A percentile compares a stretch with the other conserved stretches of the same genome.
These are phyloP conservation scores for Microtus pennsylvanicus DNA, from an alignment of 2,113 vertebrate genomes.

Conservation along the genomic window DNA sequence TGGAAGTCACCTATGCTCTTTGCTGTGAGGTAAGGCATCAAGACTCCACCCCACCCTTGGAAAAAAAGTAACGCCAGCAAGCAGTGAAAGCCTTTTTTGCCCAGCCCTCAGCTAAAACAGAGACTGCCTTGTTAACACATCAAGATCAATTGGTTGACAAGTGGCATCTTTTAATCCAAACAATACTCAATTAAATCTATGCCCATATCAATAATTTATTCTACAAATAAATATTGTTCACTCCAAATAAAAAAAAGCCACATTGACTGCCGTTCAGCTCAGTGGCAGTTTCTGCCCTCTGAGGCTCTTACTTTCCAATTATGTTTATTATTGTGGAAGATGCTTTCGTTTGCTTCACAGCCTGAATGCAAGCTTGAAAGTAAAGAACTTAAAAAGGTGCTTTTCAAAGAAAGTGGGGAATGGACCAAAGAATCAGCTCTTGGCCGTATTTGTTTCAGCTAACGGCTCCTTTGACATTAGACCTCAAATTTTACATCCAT, in stretches of 20 bases:
- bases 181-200: not conserved
- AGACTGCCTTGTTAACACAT: not conserved
- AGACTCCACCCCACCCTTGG: not conserved
- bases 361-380: not conserved
- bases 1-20: not conserved
- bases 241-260: not conserved
- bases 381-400: not conserved
- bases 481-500: not conserved
- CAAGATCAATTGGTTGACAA: not conserved
- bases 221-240: not conserved
- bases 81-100: not conserved
- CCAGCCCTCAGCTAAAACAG: not conserved
- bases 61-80: not conserved
- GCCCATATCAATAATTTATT: not conserved
- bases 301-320: not conserved
- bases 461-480: not conserved
- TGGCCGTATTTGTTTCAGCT: not conserved
- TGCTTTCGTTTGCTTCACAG: not conserved
- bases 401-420: not conserved
- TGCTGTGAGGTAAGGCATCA: not conserved
- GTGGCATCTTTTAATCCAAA: conserved; percentile 49
- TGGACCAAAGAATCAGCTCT: not conserved
- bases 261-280: not conserved
- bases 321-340: not conserved
- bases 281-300: not conserved